Base-by-base conservation (phyloP, 1,140 invertebrate genomes). In the Polypedilum pembai region DNA sequence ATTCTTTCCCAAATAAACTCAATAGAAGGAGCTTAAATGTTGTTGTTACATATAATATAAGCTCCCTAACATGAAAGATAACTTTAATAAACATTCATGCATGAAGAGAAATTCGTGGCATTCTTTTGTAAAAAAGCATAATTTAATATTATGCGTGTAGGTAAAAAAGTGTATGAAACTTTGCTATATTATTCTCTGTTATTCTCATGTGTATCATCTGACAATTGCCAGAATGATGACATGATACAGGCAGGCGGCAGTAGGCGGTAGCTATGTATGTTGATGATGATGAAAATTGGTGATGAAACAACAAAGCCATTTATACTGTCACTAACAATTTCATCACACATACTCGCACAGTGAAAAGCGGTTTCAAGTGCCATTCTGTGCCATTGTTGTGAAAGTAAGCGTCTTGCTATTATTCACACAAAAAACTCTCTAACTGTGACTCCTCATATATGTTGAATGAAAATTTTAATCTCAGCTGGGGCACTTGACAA, bases 231-330 rank as follows among this genome's bases (percentile, higher is more conserved):
- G 12, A 15, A 56, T 56, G 45, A 56, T n/a, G 45, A 56, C 1
- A 33, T 33, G 45, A 56, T 4, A 56, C n/a, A n/a, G 45, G 45
- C 45, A 56, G 10, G 12, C 45, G 15, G 45, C 4, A 15, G 15
- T n/a, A 4, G 45, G 12, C 12, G 45, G 24, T 33, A 33, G n/a
- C n/a, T n/a, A n/a, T n/a, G 41, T n/a, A n/a, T 15, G 10, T 8
- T 56, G n/a, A 56, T 56, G 45, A 56, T 56, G 45, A 56, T 56
- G 45, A 56, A 56, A 56, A 56, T 69, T 69, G 65, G 17, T 69
- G 65, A 69, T 8, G 65, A 69, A 20, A 69, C 65, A 69, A 69
- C 65, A 69, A 21, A 69, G 65, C 65, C 65, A 69, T 69, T 69
- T 69, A 56, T 56, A 10, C 65, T 69, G 65, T 69, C 65, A 69